Conservation (phyloP, 2,113 vertebrate genomes). For the Nestor notabilis region DNA sequence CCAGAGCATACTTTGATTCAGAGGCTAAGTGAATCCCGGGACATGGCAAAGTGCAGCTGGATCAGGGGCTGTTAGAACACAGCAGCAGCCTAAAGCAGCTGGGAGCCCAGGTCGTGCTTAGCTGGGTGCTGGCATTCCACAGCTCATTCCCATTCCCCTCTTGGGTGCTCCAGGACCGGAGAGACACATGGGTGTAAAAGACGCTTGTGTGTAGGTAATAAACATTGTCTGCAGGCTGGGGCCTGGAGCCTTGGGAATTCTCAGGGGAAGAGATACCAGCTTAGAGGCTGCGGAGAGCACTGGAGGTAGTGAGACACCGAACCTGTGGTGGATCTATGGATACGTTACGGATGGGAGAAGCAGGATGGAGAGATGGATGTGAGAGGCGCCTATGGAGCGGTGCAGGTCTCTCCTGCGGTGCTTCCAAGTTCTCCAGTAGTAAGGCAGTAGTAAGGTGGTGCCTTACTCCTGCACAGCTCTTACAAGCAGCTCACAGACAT, state of each 20-base stretch:
- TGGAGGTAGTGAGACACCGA: neutral
- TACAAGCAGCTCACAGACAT: neutral
- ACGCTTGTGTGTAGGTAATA: fast-evolving
- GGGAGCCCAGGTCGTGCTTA: fast-evolving
- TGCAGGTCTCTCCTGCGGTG: too few relatives aligned
- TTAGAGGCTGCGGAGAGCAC: neutral
- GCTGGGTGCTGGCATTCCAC: neutral
- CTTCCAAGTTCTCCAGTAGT: neutral
- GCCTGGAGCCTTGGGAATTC: neutral
- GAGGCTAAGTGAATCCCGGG: neutral
- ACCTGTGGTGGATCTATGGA: fast-evolving
- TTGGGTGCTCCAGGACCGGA: neutral
- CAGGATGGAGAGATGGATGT: neutral
- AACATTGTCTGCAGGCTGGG: neutral
- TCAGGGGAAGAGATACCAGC: neutral
- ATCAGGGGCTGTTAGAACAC: neutral
- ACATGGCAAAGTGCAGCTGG: neutral
- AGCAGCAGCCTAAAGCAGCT: neutral
- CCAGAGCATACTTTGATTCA: neutral
- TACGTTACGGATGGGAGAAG: neutral
- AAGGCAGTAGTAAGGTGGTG: neutral
- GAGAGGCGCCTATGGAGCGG: fast-evolving
- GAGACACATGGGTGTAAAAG: fast-evolving
- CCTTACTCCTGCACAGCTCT: neutral
- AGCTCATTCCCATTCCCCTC: neutral